These are phyloP conservation scores for Drosophila pectinifera DNA, from an alignment of 1,140 invertebrate genomes.

Conservation along the genomic window DNA sequence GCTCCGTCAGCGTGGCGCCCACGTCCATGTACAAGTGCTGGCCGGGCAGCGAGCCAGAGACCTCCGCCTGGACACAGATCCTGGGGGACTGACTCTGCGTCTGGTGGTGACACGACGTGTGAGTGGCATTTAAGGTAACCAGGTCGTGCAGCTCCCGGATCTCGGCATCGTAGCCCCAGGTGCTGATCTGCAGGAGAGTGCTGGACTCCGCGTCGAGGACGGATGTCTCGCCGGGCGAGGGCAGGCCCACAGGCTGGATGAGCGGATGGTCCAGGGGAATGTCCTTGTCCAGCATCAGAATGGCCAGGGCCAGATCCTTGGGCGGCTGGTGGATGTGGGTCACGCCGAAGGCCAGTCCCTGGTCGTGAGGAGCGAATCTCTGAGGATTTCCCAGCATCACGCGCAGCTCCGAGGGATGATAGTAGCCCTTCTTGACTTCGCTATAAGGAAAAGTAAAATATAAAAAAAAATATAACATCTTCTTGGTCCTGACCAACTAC, in stretches of 20 bases:
- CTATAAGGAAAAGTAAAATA: conserved; percentile 10
- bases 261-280: conserved; percentile 45
- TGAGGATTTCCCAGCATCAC: conserved; percentile 64
- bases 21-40: conserved; percentile 44
- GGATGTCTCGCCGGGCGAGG: background rate
- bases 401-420: conserved; percentile 77
- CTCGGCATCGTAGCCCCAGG: conserved; percentile 44
- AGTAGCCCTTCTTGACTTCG: conserved; percentile 20
- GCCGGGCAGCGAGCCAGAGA: too few species aligned
- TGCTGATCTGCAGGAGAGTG: conserved; percentile 31
- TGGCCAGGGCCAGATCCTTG: conserved; percentile 59
- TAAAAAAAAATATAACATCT: too few species aligned
- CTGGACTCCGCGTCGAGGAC: background rate
- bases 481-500: background rate
- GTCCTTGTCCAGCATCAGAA: conserved; percentile 75
- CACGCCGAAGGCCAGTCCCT: conserved; percentile 52
- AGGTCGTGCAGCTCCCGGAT: conserved; percentile 55
- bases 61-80: conserved; percentile 33
- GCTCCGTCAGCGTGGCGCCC: conserved; percentile 58
- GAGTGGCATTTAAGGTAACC: conserved; percentile 35
- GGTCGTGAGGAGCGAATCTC: conserved; percentile 60
- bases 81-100: background rate
- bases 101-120: conserved; percentile 17
- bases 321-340: conserved; percentile 68
- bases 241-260: conserved; percentile 58